phyloP scores from a whole-genome alignment of 2,888 invertebrate species.

The Sympetrum striolatum region DNA sequence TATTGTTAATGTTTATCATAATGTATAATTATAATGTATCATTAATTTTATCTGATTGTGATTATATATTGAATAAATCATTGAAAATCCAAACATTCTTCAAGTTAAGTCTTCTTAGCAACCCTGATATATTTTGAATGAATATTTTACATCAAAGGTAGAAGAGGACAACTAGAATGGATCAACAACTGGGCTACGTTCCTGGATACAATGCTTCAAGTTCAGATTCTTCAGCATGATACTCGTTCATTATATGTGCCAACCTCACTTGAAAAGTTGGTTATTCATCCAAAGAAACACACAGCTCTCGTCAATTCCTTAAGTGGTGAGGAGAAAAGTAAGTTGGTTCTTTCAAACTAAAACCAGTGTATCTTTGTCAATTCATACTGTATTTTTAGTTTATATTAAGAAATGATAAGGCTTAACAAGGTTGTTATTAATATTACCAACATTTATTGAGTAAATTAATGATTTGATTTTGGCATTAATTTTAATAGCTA shows the following conservation, averaged over 20 bases:
- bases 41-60: background rate
- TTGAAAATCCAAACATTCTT: background rate
- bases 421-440: too few species aligned
- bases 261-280: slow-evolving; percentile 60
- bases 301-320: background rate
- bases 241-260: slow-evolving; percentile 59
- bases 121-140: background rate
- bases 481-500: too few species aligned
- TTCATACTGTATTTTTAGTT: too few species aligned
- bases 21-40: too few species aligned
- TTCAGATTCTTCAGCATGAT: slow-evolving; percentile 58
- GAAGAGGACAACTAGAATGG: slow-evolving; percentile 60
- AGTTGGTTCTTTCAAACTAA: background rate
- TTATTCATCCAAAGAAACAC: slow-evolving; percentile 59
- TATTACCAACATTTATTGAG: too few species aligned
- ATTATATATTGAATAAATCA: background rate
- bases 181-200: slow-evolving; percentile 66
- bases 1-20: too few species aligned
- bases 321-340: slow-evolving; percentile 44
- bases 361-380: too few species aligned
- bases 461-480: too few species aligned
- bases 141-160: slow-evolving; percentile 53
- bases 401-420: too few species aligned
- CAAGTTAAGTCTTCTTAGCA: background rate
- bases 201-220: slow-evolving; percentile 66